These are phyloP conservation scores for Andrena praecox DNA, from an alignment of 2,888 invertebrate species.

Conservation along the genomic window DNA sequence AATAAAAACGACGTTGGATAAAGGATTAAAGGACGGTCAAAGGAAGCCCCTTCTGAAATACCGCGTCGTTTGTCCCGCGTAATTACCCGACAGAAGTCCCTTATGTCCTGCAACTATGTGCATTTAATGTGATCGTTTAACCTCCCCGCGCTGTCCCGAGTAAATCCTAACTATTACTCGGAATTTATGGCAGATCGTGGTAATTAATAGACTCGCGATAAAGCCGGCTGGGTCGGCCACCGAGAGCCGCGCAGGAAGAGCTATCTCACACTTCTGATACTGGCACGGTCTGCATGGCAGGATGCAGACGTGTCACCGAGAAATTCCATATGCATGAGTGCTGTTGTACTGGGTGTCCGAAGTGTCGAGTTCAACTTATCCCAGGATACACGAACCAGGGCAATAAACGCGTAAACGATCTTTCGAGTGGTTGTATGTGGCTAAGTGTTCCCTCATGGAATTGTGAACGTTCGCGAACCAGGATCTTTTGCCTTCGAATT, in stretches of 20 bases:
- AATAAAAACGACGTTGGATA: slow-evolving; percentile 7
- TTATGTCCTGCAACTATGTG: slow-evolving; percentile 56
- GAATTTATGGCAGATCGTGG: slow-evolving; percentile 80
- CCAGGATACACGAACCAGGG: slow-evolving; percentile 10
- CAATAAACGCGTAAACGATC: slow-evolving; percentile 42
- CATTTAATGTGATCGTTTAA: slow-evolving; percentile 66
- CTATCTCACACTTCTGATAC: slow-evolving; percentile 73
- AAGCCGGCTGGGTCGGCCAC: slow-evolving; percentile 50
- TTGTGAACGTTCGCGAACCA: neutral
- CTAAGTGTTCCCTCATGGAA: neutral
- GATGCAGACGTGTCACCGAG: slow-evolving; percentile 75
- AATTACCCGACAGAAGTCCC: slow-evolving; percentile 66
- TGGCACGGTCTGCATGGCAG: slow-evolving; percentile 57
- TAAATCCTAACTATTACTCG: slow-evolving; percentile 74
- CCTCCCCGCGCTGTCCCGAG: slow-evolving; percentile 47
- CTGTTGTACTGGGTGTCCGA: slow-evolving; percentile 51
- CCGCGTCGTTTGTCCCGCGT: slow-evolving; percentile 35
- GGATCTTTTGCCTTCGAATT: too few relatives aligned
- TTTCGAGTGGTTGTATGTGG: slow-evolving; percentile 15
- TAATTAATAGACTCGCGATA: slow-evolving; percentile 80
- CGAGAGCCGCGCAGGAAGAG: slow-evolving; percentile 62
- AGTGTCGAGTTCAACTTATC: slow-evolving; percentile 51
- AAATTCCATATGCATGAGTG: slow-evolving; percentile 80
- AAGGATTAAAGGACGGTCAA: slow-evolving; percentile 22
- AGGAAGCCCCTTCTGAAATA: slow-evolving; percentile 38